Evolutionary conservation across 2,797 vertebrate genomes (phyloP).

Genomic region (Micromesistius poutassou): DNA sequence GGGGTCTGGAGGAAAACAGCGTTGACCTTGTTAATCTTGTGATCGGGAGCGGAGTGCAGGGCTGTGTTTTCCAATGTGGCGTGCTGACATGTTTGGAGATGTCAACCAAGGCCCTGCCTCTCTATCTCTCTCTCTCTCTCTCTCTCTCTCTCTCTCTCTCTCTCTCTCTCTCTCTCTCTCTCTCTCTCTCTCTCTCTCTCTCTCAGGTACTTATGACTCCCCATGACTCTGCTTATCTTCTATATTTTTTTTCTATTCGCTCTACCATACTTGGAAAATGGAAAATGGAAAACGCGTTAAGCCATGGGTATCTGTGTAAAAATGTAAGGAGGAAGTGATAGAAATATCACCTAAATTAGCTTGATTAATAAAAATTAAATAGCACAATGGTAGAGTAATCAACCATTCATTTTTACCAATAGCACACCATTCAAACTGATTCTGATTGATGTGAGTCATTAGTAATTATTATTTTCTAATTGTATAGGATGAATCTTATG

Average conservation of each 20-base stretch:
- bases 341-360: not conserved
- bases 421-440: not conserved
- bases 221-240: conserved; percentile 46
- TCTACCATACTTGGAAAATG: conserved; percentile 12
- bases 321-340: not conserved
- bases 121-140: conserved; percentile 65
- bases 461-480: not conserved
- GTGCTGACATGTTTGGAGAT: conserved; percentile 77
- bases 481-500: not conserved
- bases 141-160: conserved; percentile 53
- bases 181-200: conserved; percentile 49
- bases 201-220: conserved; percentile 37
- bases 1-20: conserved; percentile 55
- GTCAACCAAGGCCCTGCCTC: conserved; percentile 65
- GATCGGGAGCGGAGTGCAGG: conserved; percentile 74
- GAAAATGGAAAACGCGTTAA: not conserved
- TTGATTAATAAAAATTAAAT: not conserved
- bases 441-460: not conserved
- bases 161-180: conserved; percentile 64
- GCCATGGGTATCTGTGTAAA: not conserved
- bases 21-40: conserved; percentile 74
- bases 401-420: not conserved
- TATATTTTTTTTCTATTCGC: conserved; percentile 48
- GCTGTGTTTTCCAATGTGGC: conserved; percentile 68
- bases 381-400: not conserved